Percentiles rank a stretch among this genome's conserved stretches.
Conservation (phyloP, 2,797 vertebrate species). For the Myotis planiceps region DNA sequence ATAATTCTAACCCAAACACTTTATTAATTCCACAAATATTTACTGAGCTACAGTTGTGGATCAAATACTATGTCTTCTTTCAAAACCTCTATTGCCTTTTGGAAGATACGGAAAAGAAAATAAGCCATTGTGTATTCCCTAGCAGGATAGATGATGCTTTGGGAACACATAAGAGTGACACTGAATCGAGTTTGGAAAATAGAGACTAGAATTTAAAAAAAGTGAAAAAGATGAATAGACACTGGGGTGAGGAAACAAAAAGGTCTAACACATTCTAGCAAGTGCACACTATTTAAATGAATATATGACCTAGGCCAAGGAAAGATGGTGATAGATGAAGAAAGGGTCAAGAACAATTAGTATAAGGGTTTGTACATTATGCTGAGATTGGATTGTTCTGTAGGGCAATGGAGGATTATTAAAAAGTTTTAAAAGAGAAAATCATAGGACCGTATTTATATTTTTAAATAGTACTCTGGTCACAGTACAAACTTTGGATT, state of each 20-base stretch:
- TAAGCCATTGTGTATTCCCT: background rate
- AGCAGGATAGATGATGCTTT: background rate
- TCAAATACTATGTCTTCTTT: background rate
- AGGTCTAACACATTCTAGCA: background rate
- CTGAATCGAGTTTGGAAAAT: background rate
- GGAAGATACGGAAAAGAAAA: background rate
- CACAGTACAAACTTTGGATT: background rate
- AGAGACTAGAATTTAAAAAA: background rate
- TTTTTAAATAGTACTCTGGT: background rate
- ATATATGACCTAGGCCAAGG: background rate
- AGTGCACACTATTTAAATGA: background rate
- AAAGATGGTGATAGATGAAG: background rate
- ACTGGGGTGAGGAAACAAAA: background rate
- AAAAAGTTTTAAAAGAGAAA: background rate
- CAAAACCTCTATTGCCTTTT: background rate
- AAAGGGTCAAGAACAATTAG: background rate
- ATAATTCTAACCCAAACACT: background rate
- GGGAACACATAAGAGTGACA: background rate
- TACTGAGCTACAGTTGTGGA: background rate
- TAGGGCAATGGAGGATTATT: background rate
- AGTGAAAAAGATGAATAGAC: background rate
- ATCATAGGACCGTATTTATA: background rate
- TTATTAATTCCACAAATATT: conserved; percentile 45
- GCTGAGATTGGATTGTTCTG: background rate
- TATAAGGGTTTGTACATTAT: background rate